Evolutionary conservation across 92 coral and sea anemone species (phyloP), one percentile per base, ranked within the genome.

Genomic region (Desmophyllum pertusum): DNA sequence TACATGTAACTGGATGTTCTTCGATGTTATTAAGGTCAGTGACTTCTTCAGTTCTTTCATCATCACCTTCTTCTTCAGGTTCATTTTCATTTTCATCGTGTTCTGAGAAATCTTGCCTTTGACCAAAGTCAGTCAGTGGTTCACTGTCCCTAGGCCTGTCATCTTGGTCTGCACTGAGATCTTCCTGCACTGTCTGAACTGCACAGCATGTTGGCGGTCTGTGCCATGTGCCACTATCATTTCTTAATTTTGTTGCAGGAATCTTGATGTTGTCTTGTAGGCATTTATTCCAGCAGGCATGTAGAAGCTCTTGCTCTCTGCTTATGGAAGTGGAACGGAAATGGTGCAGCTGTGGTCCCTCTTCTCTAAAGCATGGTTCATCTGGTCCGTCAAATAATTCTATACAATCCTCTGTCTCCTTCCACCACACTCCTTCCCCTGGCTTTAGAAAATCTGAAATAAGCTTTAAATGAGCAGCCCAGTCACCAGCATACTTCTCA

Each of bases 351-450:
- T 18, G 10, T 35, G 88, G 85, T 37, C 91, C 86, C 51, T 86
- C 66, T 30, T 80, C 73, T 59, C 89, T 72, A 67, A 72, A 80
- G 48, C 45, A 3, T 33, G 74, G 18, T 76, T 83, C 88, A 35
- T 84, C 85, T 35, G 88, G 85, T n/a, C 91, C 90, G 65, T 93
- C 93, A 76, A 90, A 84, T 80, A 90, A 93, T 73, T 90, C 88
- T 70, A 87, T 84, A 68, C 42, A 23, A 41, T 81, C 85, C 55
- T 85, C 88, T 25, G 37, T 63, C 76, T 90, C 92, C 10, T 38
- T 86, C 95, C 96, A 87, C 90, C 94, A 90, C 0, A 88, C 82
- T 0, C 92, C 81, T 43, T 85, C 75, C 38, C 92, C 92, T 61
- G 87, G 84, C 52, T 70, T n/a, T n/a, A n/a, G n/a, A n/a, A n/a